Base-by-base conservation (phyloP, 2,113 vertebrate species). In the Tetrao urogallus region DNA sequence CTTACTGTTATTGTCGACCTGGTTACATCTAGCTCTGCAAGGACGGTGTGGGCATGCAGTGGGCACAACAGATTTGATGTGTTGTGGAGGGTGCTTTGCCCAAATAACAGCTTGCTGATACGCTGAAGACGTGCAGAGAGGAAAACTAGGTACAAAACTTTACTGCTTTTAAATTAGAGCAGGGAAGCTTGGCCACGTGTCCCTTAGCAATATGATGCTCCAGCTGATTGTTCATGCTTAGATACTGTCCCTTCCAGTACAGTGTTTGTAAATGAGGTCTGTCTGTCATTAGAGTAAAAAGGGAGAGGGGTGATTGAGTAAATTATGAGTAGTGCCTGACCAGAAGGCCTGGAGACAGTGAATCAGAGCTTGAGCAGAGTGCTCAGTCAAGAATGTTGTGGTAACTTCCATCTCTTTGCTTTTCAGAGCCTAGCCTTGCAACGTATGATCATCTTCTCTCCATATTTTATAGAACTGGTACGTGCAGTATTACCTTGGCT, bases 401-500 rank as follows among this genome's bases (percentile, higher is more conserved):
- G 47, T 97, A 64, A 95, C 66, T 61, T 57, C 20, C 28, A 0
- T 95, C 57, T 25, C 64, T 93, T 65, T 94, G 73, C 47, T 54
- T 96, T 97, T 30, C 86, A 99, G 99, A 98, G 90, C 99, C 99
- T 54, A 99, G 98, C 19, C 97, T 99, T 80, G 98, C 99, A n/a
- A 97, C 99, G 1, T 99, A 97, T 6, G 48, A 98, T 67, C 97
- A 99, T 88, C 15, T 99, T 66, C 95, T 99, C 72, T 75, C 8
- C 1, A 32, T 98, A 27, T 98, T 98, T 78, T 98, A 97, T 95
- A 98, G 64, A 96, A 2, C 88, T 6, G 98, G 99, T 99, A 97
- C 2, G 97, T 98, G 82, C 32, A 2, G 17, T 6, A 0, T 71
- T 32, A 3, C 8, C 38, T 47, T 24, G 7, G 63, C 36, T 6